These are phyloP conservation scores for Microvelia longipes DNA, from an alignment of 1,140 invertebrate genomes.

Conservation along the genomic window DNA sequence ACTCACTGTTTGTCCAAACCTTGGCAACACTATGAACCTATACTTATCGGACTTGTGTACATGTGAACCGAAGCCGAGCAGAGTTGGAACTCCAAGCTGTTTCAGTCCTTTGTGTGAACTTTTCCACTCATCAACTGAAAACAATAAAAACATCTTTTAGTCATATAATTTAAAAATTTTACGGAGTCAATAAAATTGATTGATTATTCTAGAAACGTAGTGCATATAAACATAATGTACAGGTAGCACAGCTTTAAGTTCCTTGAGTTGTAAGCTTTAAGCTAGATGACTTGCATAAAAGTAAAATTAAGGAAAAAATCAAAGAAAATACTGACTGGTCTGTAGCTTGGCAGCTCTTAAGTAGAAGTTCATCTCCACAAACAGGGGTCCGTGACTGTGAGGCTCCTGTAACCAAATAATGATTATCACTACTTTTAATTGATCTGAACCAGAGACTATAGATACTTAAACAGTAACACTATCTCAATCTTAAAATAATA, in stretches of 20 bases:
- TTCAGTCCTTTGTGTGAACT: conserved; percentile 41
- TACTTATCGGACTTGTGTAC: conserved; percentile 51
- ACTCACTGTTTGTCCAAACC: conserved; percentile 77
- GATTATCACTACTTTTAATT: too few relatives aligned
- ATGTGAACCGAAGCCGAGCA: conserved; percentile 70
- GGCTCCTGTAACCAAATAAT: conserved; percentile 51
- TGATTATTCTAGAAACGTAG: too few relatives aligned
- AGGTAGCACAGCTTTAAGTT: too few relatives aligned
- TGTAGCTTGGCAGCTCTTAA: conserved; percentile 54
- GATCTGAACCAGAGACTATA: too few relatives aligned
- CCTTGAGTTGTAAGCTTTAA: too few relatives aligned
- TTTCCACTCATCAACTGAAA: conserved; percentile 61
- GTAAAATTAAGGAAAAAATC: too few relatives aligned
- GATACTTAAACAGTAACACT: too few relatives aligned
- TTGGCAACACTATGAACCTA: conserved; percentile 79
- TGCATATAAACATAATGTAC: too few relatives aligned
- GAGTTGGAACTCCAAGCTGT: conserved; percentile 71
- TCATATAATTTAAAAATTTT: conserved; percentile 12
- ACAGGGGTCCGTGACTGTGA: conserved; percentile 80
- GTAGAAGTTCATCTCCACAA: conserved; percentile 90
- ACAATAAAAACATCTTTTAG: conserved; percentile 21
- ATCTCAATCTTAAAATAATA: too few relatives aligned
- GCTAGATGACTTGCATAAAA: too few relatives aligned
- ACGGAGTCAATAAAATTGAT: background rate
- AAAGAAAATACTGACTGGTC: too few relatives aligned